Base-by-base conservation (phyloP, 2,888 invertebrate genomes). In the Polyploca ridens region DNA sequence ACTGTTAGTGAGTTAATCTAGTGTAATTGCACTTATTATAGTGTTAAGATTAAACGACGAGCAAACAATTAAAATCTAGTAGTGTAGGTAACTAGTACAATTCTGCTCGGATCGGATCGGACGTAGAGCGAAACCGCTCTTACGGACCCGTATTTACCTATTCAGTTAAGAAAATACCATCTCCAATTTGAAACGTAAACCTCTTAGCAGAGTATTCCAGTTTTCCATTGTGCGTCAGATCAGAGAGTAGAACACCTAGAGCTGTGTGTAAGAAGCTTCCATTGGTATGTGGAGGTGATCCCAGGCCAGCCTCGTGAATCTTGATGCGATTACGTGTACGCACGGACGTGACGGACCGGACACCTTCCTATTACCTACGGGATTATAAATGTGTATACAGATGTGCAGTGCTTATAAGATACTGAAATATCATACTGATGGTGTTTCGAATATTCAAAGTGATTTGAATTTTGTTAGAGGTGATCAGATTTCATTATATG, bases 271-370 rank as follows among this genome's bases (percentile, higher is more conserved):
- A 10, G 49, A 49, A 16, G 54, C 19, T 54, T 54, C 19, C 19
- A 10, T 54, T 4, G 54, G 54, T 44, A 62, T 54, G 57, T 62
- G 63, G 16, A 63, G 59, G 58, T 35, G 19, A 33, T 62, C 1
- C 13, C 62, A 67, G 65, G 66, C 67, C 66, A 72, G 73, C 68
- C 68, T 66, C 71, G 72, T 67, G 68, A 38, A 60, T 68, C 68
- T 66, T 76, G 72, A 77, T 76, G 70, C 74, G 81, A 79, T 81
- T 81, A 79, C 59, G 64, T 62, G 46, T 64, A 63, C 46, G 41
- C n/a, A 33, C 16, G 59, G 35, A 58, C 44, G 62, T 66, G 59
- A 63, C 58, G 54, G 64, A 63, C 63, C 63, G 62, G 62, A 65
- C 62, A 67, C 67, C 63, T 65, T 58, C 44, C 58, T 16, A 44